phyloP scores from a whole-genome alignment of 1,140 invertebrate species.

The Pristionchus pacificus region DNA sequence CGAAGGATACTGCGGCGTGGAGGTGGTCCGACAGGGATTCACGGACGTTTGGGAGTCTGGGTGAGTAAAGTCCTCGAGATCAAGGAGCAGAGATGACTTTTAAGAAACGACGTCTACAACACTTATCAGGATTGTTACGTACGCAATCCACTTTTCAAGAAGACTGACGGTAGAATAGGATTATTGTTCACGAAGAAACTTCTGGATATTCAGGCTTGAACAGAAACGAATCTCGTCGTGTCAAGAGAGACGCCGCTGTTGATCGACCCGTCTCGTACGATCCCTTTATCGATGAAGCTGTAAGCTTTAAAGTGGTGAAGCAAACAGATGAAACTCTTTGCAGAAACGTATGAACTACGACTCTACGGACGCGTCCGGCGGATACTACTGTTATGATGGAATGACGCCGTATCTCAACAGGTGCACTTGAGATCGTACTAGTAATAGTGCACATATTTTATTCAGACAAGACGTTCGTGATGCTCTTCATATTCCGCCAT shows the following conservation, averaged over 20 bases:
- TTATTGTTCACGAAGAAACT: background rate
- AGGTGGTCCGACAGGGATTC: background rate
- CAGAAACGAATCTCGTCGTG: no score
- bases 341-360: constrained; percentile 53
- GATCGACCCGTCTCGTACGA: background rate
- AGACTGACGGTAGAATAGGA: background rate
- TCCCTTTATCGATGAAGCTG: background rate
- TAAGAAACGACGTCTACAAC: constrained; percentile 39
- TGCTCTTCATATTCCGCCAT: constrained; percentile 59
- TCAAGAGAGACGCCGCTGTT: background rate
- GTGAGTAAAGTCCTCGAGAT: background rate
- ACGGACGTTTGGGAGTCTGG: background rate
- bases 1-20: background rate
- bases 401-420: constrained; percentile 6
- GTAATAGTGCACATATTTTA: background rate
- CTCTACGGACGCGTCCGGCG: constrained; percentile 33
- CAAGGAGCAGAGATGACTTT: background rate
- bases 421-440: background rate
- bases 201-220: no score
- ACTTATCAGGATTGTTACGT: constrained; percentile 35
- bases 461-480: constrained; percentile 17
- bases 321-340: background rate
- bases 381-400: constrained; percentile 35
- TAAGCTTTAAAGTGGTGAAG: background rate
- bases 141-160: background rate